Evolutionary conservation across 2,797 vertebrate genomes (phyloP).

Genomic region (Labeo calbasu): DNA sequence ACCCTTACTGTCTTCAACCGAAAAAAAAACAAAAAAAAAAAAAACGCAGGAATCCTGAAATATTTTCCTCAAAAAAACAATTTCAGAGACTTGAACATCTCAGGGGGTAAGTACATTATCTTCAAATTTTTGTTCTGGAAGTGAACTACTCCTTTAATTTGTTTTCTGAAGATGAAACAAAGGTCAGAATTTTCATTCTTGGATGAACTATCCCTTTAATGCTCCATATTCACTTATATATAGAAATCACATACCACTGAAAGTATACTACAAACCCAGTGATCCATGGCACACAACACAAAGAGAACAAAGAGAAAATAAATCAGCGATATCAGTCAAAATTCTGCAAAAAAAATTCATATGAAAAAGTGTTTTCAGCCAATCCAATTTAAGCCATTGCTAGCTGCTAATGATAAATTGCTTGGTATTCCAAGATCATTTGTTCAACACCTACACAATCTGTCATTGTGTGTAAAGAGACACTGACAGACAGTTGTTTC

Average conservation of each 20-base stretch:
- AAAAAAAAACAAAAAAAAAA: too few relatives aligned
- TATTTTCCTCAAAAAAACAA: too few relatives aligned
- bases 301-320: slow-evolving; percentile 16
- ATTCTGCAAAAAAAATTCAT: background rate
- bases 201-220: background rate
- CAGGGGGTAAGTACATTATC: too few relatives aligned
- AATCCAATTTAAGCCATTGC: slow-evolving; percentile 20
- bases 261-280: background rate
- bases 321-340: background rate
- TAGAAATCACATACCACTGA: background rate
- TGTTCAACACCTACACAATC: slow-evolving; percentile 8
- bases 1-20: too few relatives aligned
- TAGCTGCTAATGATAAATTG: slow-evolving; percentile 27
- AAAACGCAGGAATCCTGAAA: too few relatives aligned
- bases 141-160: too few relatives aligned
- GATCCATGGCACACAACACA: background rate
- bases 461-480: background rate
- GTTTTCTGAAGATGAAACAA: too few relatives aligned
- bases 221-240: background rate
- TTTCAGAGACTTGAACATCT: too few relatives aligned
- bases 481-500: slow-evolving; percentile 17
- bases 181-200: too few relatives aligned
- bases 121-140: too few relatives aligned
- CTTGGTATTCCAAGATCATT: slow-evolving; percentile 13
- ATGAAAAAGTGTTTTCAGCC: slow-evolving; percentile 28